Base-by-base conservation (phyloP, 1,140 invertebrate genomes). In the Anastrepha ludens region DNA sequence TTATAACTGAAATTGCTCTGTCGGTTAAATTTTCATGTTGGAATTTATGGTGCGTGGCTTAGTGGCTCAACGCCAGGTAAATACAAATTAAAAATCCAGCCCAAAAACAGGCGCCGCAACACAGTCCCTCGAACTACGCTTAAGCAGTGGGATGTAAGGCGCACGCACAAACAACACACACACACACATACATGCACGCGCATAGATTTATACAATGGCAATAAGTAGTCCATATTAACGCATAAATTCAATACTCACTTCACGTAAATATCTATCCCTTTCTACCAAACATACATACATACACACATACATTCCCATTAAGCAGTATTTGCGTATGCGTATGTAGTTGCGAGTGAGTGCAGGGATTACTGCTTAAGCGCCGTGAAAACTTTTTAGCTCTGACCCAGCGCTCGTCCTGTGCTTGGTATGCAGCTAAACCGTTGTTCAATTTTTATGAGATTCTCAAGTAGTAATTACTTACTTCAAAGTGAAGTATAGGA, bases 41-140 rank as follows among this genome's bases (percentile, higher is more conserved):
- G 47, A 81, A 81, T 81, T 81, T 81, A 81, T 81, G 74, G 74
- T 20, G 9, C 50, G 47, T 58, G 74, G 74, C 47, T 81, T 81
- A 20, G 74, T 81, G 50, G 74, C 47, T 44, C 20, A 20, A 81
- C 47, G 74, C 47, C 74, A 81, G 74, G 74, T 81, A 81, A 81
- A 81, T 81, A 81, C 74, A 81, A 81, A 81, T 81, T 81, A 81
- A 81, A 81, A 50, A 41, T 81, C 47, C 47, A 81, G 74, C n/a
- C 44, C n/a, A 81, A n/a, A 81, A 81, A 11, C 20, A 67, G 64
- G 64, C 60, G n/a, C 60, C 15, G 4, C 4, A 9, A n/a, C n/a
- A 62, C 15, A 62, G 29, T 64, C 17, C 2, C 9, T n/a, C 64
- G 20, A 29, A 67, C 20, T 67, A 67, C 64, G 5, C n/a, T 15